These are phyloP conservation scores for Pasiphila rectangulata DNA, from an alignment of 2,888 invertebrate species.

Conservation along the genomic window DNA sequence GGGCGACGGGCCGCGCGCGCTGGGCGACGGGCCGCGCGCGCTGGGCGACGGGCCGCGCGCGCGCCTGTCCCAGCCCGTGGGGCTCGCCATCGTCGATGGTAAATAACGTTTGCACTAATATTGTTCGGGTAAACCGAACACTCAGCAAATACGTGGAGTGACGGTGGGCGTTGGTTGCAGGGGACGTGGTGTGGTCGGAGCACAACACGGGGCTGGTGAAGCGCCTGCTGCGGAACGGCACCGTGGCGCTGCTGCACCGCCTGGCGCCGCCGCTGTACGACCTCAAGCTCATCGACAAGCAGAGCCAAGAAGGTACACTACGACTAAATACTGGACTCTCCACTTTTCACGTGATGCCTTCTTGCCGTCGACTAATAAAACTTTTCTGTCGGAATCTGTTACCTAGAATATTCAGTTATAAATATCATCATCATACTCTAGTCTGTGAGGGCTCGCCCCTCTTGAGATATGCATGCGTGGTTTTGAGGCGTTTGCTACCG, in stretches of 20 bases:
- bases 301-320: slow-evolving; percentile 71
- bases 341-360: too few species aligned
- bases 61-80: slow-evolving; percentile 82
- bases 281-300: slow-evolving; percentile 83
- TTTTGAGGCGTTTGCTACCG: too few species aligned
- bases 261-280: slow-evolving; percentile 85
- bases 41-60: slow-evolving; percentile 55
- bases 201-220: slow-evolving; percentile 84
- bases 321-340: too few species aligned
- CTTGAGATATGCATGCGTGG: too few species aligned
- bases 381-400: too few species aligned
- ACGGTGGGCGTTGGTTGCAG: slow-evolving; percentile 38
- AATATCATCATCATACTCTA: too few species aligned
- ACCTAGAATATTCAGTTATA: too few species aligned
- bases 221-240: slow-evolving; percentile 83
- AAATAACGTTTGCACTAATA: slow-evolving; percentile 56
- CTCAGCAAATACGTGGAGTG: too few species aligned
- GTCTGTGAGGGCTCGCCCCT: too few species aligned
- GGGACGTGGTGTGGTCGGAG: slow-evolving; percentile 86
- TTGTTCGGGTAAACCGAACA: too few species aligned
- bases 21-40: slow-evolving; percentile 67
- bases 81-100: slow-evolving; percentile 80
- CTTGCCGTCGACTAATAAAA: too few species aligned
- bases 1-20: slow-evolving; percentile 80
- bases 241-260: slow-evolving; percentile 68